Conservation (phyloP, 64 coral and sea anemone genomes). For the Catalaphyllia jardinei region DNA sequence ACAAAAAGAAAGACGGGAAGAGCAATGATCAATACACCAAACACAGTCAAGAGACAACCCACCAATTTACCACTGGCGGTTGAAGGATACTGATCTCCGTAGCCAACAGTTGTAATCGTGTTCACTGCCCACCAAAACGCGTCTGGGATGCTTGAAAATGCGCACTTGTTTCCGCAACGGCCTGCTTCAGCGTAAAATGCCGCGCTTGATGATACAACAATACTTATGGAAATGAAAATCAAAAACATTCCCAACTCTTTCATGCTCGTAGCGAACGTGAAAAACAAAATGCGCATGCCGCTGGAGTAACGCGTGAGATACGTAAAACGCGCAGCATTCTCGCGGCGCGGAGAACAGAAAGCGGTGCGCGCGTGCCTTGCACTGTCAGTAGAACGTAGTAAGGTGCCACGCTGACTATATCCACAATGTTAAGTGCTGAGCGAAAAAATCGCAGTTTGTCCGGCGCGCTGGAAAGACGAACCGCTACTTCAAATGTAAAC, state of each 20-base stretch:
- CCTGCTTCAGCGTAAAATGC: conserved; percentile 71
- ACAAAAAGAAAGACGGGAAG: conserved; percentile 91
- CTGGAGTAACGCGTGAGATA: conserved; percentile 93
- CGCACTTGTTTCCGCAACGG: conserved; percentile 11
- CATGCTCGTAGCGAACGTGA: conserved; percentile 81
- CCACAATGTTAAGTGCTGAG: conserved; percentile 75
- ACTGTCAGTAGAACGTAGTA: conserved; percentile 75
- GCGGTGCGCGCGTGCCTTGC: conserved; percentile 47
- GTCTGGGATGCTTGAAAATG: conserved; percentile 73
- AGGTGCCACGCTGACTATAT: conserved; percentile 73
- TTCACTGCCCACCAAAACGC: conserved; percentile 90
- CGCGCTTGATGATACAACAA: conserved; percentile 75
- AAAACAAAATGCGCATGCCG: conserved; percentile 86
- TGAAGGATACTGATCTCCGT: conserved; percentile 84
- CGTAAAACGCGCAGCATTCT: conserved; percentile 76
- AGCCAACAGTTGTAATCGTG: conserved; percentile 85
- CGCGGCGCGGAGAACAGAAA: conserved; percentile 67
- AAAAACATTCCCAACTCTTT: conserved; percentile 87
- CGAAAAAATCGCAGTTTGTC: conserved; percentile 67
- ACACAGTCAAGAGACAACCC: conserved; percentile 59
- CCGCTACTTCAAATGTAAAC: conserved; percentile 77
- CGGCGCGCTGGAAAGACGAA: conserved; percentile 70
- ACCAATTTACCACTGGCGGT: conserved; percentile 75
- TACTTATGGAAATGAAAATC: conserved; percentile 69
- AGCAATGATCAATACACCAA: conserved; percentile 75